phyloP scores from a whole-genome alignment of 1,140 invertebrate genomes.

The Pogonomyrmex barbatus region DNA sequence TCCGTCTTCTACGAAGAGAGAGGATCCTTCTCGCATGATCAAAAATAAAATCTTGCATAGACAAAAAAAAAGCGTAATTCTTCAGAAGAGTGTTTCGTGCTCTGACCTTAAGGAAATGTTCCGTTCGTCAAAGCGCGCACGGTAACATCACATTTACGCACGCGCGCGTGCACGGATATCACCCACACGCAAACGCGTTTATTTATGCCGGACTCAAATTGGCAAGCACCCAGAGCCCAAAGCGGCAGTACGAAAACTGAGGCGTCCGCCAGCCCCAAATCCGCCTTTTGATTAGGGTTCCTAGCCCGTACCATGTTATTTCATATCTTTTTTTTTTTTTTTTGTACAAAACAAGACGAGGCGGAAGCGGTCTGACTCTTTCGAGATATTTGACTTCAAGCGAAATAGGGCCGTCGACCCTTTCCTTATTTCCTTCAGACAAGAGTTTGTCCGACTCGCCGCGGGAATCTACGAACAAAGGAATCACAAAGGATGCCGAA shows the following conservation, averaged over 20 bases:
- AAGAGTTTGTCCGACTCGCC: constrained; percentile 26
- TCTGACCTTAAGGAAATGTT: constrained; percentile 56
- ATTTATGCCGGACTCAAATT: constrained; percentile 70
- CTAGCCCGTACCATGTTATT: constrained; percentile 49
- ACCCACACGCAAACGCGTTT: constrained; percentile 65
- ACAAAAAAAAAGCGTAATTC: constrained; percentile 29
- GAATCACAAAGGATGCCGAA: constrained; percentile 43
- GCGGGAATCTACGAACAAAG: constrained; percentile 53
- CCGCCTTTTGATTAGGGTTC: constrained; percentile 55
- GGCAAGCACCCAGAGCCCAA: constrained; percentile 60
- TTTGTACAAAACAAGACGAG: constrained; percentile 15
- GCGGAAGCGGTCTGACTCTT: constrained; percentile 28
- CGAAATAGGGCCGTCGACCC: constrained; percentile 63
- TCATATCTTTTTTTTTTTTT: constrained; percentile 1
- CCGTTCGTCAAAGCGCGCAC: constrained; percentile 39
- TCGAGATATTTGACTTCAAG: constrained; percentile 56
- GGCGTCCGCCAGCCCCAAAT: constrained; percentile 48
- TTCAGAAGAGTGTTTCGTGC: constrained; percentile 37
- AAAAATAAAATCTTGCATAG: constrained; percentile 33
- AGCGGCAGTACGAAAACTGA: constrained; percentile 68
- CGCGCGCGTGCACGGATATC: constrained; percentile 20
- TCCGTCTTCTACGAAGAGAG: constrained; percentile 36
- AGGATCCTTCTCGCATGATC: constrained; percentile 37
- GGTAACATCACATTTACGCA: constrained; percentile 16
- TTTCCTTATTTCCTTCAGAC: constrained; percentile 47